These are phyloP conservation scores for Hypolimnas misippus DNA, from an alignment of 2,888 invertebrate species.

Conservation along the genomic window DNA sequence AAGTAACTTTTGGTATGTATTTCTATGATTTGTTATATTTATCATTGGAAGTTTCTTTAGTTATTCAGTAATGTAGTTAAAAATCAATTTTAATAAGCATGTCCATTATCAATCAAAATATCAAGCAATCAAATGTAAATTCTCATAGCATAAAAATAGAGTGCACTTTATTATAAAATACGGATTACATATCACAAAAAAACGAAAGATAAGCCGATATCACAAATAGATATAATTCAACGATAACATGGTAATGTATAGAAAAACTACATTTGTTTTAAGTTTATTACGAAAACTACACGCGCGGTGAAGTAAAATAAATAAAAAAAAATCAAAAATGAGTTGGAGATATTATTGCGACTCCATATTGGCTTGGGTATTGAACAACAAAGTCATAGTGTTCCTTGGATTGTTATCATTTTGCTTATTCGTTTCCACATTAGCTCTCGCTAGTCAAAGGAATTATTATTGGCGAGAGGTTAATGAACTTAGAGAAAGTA, in stretches of 20 bases:
- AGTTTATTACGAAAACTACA: constrained; percentile 15
- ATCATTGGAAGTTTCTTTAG: too few relatives aligned
- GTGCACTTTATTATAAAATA: neutral
- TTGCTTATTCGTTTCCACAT: constrained; percentile 68
- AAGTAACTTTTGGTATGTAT: too few relatives aligned
- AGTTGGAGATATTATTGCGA: constrained; percentile 64
- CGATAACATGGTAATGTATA: constrained; percentile 5
- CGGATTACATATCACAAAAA: neutral
- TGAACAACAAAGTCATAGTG: constrained; percentile 73
- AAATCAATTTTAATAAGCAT: neutral
- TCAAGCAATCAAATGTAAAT: neutral
- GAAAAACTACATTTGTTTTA: constrained; percentile 15
- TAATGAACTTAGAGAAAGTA: constrained; percentile 46
- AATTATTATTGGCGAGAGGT: constrained; percentile 54
- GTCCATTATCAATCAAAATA: neutral
- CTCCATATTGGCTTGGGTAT: constrained; percentile 61
- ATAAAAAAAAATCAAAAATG: constrained; percentile 45
- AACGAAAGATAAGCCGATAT: constrained; percentile 3
- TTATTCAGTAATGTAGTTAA: neutral
- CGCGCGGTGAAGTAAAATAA: constrained; percentile 17
- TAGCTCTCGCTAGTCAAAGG: constrained; percentile 64
- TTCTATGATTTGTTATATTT: too few relatives aligned
- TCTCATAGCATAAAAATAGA: neutral
- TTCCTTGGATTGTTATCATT: constrained; percentile 65
- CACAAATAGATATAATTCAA: constrained; percentile 6